A percentile compares a stretch with the other conserved stretches of the same genome.
Conservation (phyloP, 2,888 invertebrate species). For the Elegia similella region DNA sequence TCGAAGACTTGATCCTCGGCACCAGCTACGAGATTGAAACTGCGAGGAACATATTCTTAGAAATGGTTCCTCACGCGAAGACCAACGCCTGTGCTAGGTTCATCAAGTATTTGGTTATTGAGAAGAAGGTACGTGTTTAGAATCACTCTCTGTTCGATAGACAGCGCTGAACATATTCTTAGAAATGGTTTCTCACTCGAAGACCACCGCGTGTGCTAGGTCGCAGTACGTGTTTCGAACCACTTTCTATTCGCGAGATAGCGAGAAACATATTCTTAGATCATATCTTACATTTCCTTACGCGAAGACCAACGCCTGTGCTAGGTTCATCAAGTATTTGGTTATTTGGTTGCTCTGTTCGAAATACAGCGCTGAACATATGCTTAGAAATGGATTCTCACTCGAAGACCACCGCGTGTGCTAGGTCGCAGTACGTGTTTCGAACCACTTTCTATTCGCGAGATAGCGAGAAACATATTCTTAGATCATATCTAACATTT, state of each 20-base stretch:
- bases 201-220: too few relatives aligned
- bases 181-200: too few relatives aligned
- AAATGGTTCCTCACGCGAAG: conserved; percentile 86
- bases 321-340: conserved; percentile 84
- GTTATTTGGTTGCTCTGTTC: conserved; percentile 71
- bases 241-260: too few relatives aligned
- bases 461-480: conserved; percentile 87
- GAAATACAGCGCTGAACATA: too few relatives aligned
- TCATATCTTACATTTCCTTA: conserved; percentile 86
- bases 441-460: too few relatives aligned
- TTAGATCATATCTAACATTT: conserved; percentile 85
- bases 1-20: conserved; percentile 82
- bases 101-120: conserved; percentile 83
- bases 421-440: too few relatives aligned
- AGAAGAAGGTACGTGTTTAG: conserved; percentile 56
- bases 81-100: conserved; percentile 84
- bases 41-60: conserved; percentile 86
- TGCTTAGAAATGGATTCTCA: too few relatives aligned
- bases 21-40: conserved; percentile 89
- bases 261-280: conserved; percentile 88
- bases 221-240: too few relatives aligned
- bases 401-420: too few relatives aligned
- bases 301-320: conserved; percentile 84
- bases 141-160: not conserved
- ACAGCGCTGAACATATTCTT: too few relatives aligned